Percentiles rank a stretch among this genome's conserved stretches.
phyloP scores from a whole-genome alignment of 2,797 vertebrate genomes.

The Myotis vivesi region DNA sequence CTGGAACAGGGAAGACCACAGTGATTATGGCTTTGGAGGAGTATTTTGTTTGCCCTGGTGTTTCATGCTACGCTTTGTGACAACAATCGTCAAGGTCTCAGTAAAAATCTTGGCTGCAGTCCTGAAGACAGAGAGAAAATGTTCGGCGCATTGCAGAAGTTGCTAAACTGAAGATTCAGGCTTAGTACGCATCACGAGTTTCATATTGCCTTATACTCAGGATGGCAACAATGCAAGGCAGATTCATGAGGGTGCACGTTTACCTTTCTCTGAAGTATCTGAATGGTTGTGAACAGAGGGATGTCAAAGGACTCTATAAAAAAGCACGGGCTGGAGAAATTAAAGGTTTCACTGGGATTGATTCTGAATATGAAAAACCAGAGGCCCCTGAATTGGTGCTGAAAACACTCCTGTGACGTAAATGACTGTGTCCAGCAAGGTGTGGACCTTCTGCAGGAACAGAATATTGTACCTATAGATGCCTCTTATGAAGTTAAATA shows the following conservation, averaged over 20 bases:
- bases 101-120: slow-evolving; percentile 97
- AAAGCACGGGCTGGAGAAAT: slow-evolving; percentile 98
- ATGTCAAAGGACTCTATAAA: slow-evolving; percentile 98
- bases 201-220: slow-evolving; percentile 97
- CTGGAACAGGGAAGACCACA: slow-evolving; percentile 97
- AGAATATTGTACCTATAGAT: slow-evolving; percentile 75
- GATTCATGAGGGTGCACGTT: slow-evolving; percentile 94
- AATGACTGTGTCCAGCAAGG: slow-evolving; percentile 97
- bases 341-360: slow-evolving; percentile 98
- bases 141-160: slow-evolving; percentile 97
- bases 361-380: slow-evolving; percentile 97
- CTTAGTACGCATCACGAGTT: slow-evolving; percentile 96
- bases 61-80: slow-evolving; percentile 98
- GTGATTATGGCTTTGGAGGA: slow-evolving; percentile 99
- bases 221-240: slow-evolving; percentile 96
- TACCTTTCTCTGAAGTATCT: slow-evolving; percentile 99
- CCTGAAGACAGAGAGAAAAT: slow-evolving; percentile 98
- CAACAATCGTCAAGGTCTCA: slow-evolving; percentile 98
- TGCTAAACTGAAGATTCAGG: slow-evolving; percentile 97
- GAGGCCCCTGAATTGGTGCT: slow-evolving; percentile 96
- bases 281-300: slow-evolving; percentile 97
- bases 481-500: too few species aligned
- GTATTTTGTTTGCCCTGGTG: slow-evolving; percentile 96
- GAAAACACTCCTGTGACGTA: slow-evolving; percentile 95
- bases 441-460: slow-evolving; percentile 97